Conservation (phyloP, 2,888 invertebrate genomes). For the Epistrophe eligans region DNA sequence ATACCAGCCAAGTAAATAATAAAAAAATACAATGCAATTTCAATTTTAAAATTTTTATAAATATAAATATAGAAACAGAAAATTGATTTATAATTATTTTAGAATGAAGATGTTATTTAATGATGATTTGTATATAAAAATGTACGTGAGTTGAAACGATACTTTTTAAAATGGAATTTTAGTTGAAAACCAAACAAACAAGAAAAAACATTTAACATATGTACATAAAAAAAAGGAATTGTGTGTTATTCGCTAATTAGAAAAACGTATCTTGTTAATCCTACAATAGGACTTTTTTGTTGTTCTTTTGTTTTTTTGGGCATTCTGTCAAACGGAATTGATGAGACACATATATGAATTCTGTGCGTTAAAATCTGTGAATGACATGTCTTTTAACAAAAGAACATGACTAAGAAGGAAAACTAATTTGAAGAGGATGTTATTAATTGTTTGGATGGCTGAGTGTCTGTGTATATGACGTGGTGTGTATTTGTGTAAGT, state of each 20-base stretch:
- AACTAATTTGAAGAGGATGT: slow-evolving; percentile 29
- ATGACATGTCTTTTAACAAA: slow-evolving; percentile 39
- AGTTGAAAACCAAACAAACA: not conserved
- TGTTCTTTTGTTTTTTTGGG: not conserved
- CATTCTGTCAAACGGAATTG: slow-evolving; percentile 24
- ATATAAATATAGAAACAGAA: slow-evolving; percentile 14
- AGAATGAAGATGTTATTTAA: slow-evolving; percentile 5
- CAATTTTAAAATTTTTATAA: not conserved
- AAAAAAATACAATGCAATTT: slow-evolving; percentile 29
- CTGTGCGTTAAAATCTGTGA: slow-evolving; percentile 21
- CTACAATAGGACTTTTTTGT: slow-evolving; percentile 20
- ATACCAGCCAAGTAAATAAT: slow-evolving; percentile 12
- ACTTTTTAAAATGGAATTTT: not conserved
- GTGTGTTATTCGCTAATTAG: slow-evolving; percentile 10
- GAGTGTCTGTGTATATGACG: not conserved
- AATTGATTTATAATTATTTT: slow-evolving; percentile 35
- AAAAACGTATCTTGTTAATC: slow-evolving; percentile 13
- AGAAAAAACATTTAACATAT: not conserved
- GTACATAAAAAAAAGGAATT: not conserved
- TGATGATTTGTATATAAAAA: slow-evolving; percentile 2
- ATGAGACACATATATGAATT: slow-evolving; percentile 25
- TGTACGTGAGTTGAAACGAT: not conserved
- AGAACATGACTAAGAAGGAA: slow-evolving; percentile 7
- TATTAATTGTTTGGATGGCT: slow-evolving; percentile 23
- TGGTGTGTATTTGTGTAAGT: not conserved